Evolutionary conservation across 1,140 invertebrate genomes (phyloP), one percentile per base, ranked within the genome.

Genomic region (Brachionus koreanus): DNA sequence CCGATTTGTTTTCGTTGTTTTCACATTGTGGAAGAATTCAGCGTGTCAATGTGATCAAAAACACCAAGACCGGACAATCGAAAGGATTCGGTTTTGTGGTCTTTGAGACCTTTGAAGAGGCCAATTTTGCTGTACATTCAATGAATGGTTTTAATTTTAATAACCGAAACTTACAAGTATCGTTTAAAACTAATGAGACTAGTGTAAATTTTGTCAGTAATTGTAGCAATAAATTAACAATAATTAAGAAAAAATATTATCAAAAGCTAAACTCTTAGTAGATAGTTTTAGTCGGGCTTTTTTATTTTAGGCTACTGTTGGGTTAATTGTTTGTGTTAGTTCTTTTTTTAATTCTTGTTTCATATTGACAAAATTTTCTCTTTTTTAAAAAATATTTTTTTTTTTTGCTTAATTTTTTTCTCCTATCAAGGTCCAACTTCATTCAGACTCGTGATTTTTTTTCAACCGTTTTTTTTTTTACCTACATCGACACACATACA

Each of bases 11-110:
- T 19, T 57, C 43, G 29, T 46, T 83, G 23, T 83, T 83, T 23
- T 72, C 82, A 3, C 19, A 39, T 75, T 76, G 39, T 65, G 82
- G 82, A 49, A 16, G 33, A 19, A 65, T 83, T 9, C 29, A n/a
- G 10, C 46, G 82, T 33, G 57, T 83, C 1, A 46, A 83, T 37
- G 69, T 83, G 12, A 52, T 83, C 23, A 83, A 43, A 33, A 76
- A 83, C 29, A 1, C 33, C 3, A 75, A 61, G 65, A 83, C 69
- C 0, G 69, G 72, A 16, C 35, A 75, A 33, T 57, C 69, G 9
- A 83, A 77, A 74, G 82, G 82, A 10, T 83, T 39, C 61, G 69
- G 63, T 19, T 83, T 83, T 46, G 69, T 83, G 9, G 39, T 52
- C 19, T 74, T 83, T 57, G 43, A 49, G 16, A 63, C 19, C 19